Evolutionary conservation across 1,140 invertebrate genomes (phyloP).

Genomic region (Nephotettix cincticeps): DNA sequence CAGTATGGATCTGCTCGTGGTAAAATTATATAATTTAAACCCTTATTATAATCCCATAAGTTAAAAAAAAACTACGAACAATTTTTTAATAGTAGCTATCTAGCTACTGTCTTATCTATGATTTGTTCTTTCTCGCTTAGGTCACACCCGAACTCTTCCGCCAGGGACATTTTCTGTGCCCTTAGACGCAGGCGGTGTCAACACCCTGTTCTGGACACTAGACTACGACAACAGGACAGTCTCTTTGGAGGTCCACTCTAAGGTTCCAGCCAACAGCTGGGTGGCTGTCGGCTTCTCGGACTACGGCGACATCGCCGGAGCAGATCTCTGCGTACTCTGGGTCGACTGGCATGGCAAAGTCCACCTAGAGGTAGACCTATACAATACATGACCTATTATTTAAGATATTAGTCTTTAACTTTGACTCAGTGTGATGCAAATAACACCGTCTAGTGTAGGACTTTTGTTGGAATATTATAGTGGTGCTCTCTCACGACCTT

Average conservation of each 20-base stretch:
- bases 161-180: slow-evolving; percentile 30
- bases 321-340: slow-evolving; percentile 87
- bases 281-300: slow-evolving; percentile 92
- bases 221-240: slow-evolving; percentile 31
- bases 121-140: too few species aligned
- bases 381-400: neutral
- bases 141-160: neutral
- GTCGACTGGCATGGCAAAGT: slow-evolving; percentile 61
- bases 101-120: too few species aligned
- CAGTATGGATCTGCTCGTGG: too few species aligned
- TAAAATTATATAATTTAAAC: too few species aligned
- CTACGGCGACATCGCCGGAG: slow-evolving; percentile 70
- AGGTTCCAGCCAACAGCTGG: slow-evolving; percentile 57
- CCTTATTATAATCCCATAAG: too few species aligned
- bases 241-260: slow-evolving; percentile 54
- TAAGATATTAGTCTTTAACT: slow-evolving; percentile 26
- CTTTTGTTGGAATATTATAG: too few species aligned
- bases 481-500: too few species aligned
- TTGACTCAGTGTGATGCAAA: too few species aligned
- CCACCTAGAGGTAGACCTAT: slow-evolving; percentile 65
- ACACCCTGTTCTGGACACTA: slow-evolving; percentile 38
- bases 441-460: too few species aligned
- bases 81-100: too few species aligned
- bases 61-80: too few species aligned
- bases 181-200: slow-evolving; percentile 35